Evolutionary conservation across 2,113 vertebrate species (phyloP), one percentile per base, ranked within the genome.

Genomic region (Anoplopoma fimbria): DNA sequence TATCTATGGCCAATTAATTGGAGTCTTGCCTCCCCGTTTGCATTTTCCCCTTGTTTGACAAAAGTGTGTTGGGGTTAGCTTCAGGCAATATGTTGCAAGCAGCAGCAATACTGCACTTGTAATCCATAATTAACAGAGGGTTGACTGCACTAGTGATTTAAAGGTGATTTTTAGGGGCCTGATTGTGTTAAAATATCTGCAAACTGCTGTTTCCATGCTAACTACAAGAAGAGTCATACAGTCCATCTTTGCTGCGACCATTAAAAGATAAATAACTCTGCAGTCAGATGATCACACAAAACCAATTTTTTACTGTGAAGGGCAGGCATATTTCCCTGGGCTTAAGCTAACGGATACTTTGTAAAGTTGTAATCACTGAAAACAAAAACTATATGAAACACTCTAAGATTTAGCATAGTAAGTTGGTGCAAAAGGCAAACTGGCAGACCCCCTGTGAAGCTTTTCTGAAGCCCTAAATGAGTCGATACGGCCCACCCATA

Each of bases 1-100:
- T 94, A 94, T 93, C 92, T 93, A 90, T 92, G 86, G 92, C 88
- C 91, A 94, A 95, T 95, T 94, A 95, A 95, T 93, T 94, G 93
- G 88, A 85, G 86, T 64, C 75, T 79, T 85, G 84, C 70, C 83
- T 88, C 57, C 58, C 60, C 77, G 63, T 91, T 89, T 90, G 86
- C 81, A 93, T 91, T 85, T 82, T 88, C 72, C 74, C 81, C 91
- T 93, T 91, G 92, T 93, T 94, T 90, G 91, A 91, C 86, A 80
- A 91, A 87, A 91, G 71, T 57, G 73, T 76, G 64, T 57, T 45
- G 69, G 75, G 82, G 75, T 90, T 77, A 80, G 80, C 90, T 74
- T 64, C 64, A 61, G 85, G 85, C 85, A 58, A 63, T 77, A 78
- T 85, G 69, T 85, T 84, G 75, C 74, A 85, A 89, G 84, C 33